Percentiles rank a stretch among this genome's conserved stretches.
phyloP scores from a whole-genome alignment of 2,113 vertebrate genomes.

The Zapornia atra region DNA sequence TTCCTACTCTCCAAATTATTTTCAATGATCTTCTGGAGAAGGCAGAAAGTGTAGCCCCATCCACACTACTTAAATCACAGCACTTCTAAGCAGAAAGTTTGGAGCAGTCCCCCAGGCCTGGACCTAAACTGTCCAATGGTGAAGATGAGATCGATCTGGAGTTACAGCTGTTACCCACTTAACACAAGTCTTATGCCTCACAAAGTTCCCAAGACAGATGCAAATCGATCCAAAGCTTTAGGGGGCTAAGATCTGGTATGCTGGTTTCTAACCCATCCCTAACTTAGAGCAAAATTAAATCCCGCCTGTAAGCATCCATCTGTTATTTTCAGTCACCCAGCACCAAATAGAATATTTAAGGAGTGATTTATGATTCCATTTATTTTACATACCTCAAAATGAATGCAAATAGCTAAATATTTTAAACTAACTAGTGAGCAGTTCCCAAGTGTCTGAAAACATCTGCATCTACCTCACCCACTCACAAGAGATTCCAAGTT shows the following conservation, averaged over 20 bases:
- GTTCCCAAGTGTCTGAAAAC: conserved; percentile 27
- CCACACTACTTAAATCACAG: background rate
- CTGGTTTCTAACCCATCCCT: conserved; percentile 27
- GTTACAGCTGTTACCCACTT: background rate
- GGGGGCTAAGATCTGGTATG: background rate
- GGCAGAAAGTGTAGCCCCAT: background rate
- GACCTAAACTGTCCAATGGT: rapidly evolving
- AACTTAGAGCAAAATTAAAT: conserved; percentile 44
- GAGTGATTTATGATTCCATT: conserved; percentile 70
- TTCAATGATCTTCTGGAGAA: background rate
- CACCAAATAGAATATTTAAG: conserved; percentile 63
- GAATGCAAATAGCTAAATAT: conserved; percentile 59
- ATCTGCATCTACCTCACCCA: conserved; percentile 40
- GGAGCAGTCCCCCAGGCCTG: background rate
- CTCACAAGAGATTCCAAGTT: background rate
- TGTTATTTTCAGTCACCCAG: conserved; percentile 65
- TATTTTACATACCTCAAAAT: conserved; percentile 59
- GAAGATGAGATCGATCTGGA: background rate
- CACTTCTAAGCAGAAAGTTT: background rate
- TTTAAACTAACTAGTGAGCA: conserved; percentile 47
- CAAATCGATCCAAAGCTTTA: conserved; percentile 1
- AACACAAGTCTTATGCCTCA: background rate
- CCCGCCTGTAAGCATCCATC: conserved; percentile 47
- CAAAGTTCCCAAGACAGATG: background rate
- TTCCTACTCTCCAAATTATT: background rate